Conservation (phyloP, 2,888 invertebrate genomes). For the Timandra comae region DNA sequence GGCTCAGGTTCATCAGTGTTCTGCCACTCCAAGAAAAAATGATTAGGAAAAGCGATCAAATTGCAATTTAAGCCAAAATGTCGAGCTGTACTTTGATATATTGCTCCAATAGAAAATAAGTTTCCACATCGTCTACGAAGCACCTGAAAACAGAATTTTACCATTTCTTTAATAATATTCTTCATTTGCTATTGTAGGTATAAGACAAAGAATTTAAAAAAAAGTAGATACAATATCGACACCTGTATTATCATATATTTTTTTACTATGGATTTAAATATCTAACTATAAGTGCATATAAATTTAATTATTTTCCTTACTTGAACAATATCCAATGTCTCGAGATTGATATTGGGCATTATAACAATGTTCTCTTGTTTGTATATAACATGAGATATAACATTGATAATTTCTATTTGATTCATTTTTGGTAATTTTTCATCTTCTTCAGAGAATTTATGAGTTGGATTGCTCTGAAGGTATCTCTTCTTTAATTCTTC, state of each 20-base stretch:
- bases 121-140: constrained; percentile 36
- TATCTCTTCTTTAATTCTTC: not conserved
- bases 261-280: not conserved
- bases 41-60: constrained; percentile 49
- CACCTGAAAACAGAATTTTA: no score
- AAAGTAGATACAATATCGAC: no score
- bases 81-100: constrained; percentile 48
- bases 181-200: no score
- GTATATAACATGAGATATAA: constrained; percentile 42
- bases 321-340: constrained; percentile 40
- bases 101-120: constrained; percentile 33
- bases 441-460: not conserved
- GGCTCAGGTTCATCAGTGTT: constrained; percentile 19
- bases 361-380: constrained; percentile 29
- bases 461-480: not conserved
- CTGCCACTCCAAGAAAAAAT: constrained; percentile 51
- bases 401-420: constrained; percentile 31
- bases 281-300: no score
- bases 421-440: not conserved
- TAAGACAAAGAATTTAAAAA: no score
- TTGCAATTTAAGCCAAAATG: constrained; percentile 44
- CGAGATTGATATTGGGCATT: constrained; percentile 29
- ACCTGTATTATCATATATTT: no score
- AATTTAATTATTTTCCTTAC: no score
- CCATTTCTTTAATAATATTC: no score